Percentiles rank a stretch among this genome's conserved stretches.
Conservation (phyloP, 2,797 vertebrate species). For the Halcyon chelicuti region DNA sequence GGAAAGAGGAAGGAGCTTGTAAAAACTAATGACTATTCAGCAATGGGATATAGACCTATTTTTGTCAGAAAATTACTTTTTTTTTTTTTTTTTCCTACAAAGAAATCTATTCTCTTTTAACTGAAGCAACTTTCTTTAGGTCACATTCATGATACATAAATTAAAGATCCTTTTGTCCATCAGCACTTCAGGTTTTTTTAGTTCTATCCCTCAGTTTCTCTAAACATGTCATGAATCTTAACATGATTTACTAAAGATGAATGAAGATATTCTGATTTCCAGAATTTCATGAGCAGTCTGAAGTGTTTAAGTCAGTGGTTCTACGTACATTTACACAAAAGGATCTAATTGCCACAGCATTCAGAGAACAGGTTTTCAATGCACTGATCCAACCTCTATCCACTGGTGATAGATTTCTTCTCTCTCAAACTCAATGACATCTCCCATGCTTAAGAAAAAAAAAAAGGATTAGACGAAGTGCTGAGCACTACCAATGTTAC, state of each 20-base stretch:
- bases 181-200: not conserved
- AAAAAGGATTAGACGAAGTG: not conserved
- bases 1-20: constrained; percentile 64
- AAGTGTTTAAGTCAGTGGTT: not conserved
- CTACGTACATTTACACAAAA: not conserved
- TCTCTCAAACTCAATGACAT: not conserved
- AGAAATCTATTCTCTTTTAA: not conserved
- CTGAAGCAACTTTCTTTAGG: not conserved
- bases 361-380: not conserved
- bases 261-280: not conserved
- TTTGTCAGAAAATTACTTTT: not conserved
- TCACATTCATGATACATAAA: not conserved
- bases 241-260: not conserved
- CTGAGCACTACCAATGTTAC: not conserved
- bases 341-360: not conserved
- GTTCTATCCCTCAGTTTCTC: not conserved
- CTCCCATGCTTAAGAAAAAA: not conserved
- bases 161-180: not conserved
- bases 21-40: constrained; percentile 45
- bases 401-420: not conserved
- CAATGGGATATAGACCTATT: constrained; percentile 3
- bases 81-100: not conserved
- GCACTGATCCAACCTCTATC: not conserved
- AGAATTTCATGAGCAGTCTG: not conserved
- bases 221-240: not conserved